Evolutionary conservation across 92 coral and sea anemone species (phyloP).

Genomic region (Epizoanthus rinbou): DNA sequence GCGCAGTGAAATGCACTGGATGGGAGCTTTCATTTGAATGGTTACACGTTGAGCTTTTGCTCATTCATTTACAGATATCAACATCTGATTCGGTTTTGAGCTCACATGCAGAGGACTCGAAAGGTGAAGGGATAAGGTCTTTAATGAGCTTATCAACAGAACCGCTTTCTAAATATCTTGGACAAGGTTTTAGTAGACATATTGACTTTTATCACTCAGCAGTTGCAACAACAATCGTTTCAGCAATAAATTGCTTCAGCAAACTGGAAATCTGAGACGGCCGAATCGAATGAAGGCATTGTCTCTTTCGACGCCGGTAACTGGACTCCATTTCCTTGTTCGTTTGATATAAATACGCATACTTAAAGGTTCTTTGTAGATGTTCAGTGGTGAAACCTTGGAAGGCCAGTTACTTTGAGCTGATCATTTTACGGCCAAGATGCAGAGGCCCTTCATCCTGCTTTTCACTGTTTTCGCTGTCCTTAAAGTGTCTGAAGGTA

Average conservation of each 20-base stretch:
- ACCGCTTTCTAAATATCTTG: too few species aligned
- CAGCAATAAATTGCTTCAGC: not conserved
- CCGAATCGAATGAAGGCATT: too few species aligned
- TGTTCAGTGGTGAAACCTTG: not conserved
- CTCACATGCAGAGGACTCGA: too few species aligned
- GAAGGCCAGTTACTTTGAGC: not conserved
- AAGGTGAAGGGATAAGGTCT: too few species aligned
- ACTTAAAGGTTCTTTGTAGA: not conserved
- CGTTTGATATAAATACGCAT: not conserved
- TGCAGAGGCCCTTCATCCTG: not conserved
- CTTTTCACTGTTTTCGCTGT: not conserved
- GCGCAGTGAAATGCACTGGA: too few species aligned
- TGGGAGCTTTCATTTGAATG: too few species aligned
- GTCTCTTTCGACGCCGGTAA: not conserved
- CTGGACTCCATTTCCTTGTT: slow-evolving; percentile 5
- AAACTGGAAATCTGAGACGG: not conserved
- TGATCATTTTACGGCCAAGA: not conserved
- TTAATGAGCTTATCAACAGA: too few species aligned
- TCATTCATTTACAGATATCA: too few species aligned
- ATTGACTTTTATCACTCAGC: too few species aligned
- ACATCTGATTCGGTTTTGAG: too few species aligned
- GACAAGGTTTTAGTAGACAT: too few species aligned
- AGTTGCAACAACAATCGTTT: not conserved
- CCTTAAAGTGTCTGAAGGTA: not conserved
- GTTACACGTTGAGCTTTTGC: too few species aligned